Evolutionary conservation across 2,113 vertebrate species (phyloP).

Genomic region (Andinoacara biseriatus): DNA sequence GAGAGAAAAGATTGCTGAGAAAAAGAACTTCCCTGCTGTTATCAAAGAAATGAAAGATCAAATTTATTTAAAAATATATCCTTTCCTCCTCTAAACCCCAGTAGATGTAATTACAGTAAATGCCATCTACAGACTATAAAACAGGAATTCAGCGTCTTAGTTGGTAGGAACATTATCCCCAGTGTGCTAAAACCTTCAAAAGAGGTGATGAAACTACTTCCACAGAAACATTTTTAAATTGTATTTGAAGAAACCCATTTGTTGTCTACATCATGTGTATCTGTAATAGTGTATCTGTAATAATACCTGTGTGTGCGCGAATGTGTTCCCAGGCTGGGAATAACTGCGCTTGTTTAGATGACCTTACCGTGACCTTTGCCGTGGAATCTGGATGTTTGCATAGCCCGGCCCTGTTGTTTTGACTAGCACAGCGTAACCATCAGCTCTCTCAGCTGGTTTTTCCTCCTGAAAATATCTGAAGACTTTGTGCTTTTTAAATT

Average conservation of each 20-base stretch:
- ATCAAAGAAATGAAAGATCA: not conserved
- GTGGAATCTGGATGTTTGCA: slow-evolving; percentile 55
- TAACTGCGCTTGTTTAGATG: slow-evolving; percentile 30
- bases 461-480: slow-evolving; percentile 1
- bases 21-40: not conserved
- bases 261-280: not conserved
- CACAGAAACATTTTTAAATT: not conserved
- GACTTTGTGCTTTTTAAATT: slow-evolving; percentile 44
- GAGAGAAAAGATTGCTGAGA: not conserved
- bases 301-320: not conserved
- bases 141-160: not conserved
- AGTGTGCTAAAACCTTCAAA: not conserved
- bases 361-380: slow-evolving; percentile 62
- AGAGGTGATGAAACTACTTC: not conserved
- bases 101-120: slow-evolving; percentile 13
- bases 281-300: not conserved
- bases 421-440: slow-evolving; percentile 42
- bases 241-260: not conserved
- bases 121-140: not conserved
- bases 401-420: slow-evolving; percentile 49
- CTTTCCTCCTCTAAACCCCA: not conserved
- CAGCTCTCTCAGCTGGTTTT: slow-evolving; percentile 43
- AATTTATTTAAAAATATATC: not conserved
- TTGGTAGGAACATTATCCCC: not conserved
- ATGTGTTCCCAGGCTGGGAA: slow-evolving; percentile 28